phyloP scores from a whole-genome alignment of 2,113 vertebrate species.

The Engraulis encrasicolus region DNA sequence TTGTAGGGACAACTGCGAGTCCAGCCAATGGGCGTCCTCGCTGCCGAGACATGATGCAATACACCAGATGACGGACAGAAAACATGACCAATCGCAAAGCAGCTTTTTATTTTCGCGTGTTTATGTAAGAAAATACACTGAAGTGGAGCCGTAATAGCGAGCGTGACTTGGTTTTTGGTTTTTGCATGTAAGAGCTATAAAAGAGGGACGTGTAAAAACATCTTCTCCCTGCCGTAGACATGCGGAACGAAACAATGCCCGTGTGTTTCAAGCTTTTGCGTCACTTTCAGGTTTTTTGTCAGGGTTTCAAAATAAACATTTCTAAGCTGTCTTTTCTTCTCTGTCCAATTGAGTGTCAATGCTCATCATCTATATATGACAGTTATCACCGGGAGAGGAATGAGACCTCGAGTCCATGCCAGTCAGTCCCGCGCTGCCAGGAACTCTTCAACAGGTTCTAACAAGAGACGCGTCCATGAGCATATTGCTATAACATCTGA shows the following conservation, averaged over 20 bases:
- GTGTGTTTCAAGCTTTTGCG: neutral
- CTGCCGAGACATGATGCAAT: conserved; percentile 65
- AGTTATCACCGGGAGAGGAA: too few species aligned
- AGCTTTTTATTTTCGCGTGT: conserved; percentile 34
- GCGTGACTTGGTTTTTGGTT: neutral
- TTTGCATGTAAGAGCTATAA: neutral
- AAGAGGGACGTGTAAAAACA: neutral
- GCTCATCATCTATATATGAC: too few species aligned
- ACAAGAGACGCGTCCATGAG: too few species aligned
- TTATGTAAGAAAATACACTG: conserved; percentile 60
- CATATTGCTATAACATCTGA: too few species aligned
- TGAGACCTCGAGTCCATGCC: too few species aligned
- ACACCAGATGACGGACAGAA: conserved; percentile 45
- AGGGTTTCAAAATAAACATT: too few species aligned
- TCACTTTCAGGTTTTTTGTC: neutral
- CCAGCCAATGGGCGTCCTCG: conserved; percentile 64
- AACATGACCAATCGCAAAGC: conserved; percentile 43
- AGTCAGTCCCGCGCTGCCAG: too few species aligned
- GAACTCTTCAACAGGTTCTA: too few species aligned
- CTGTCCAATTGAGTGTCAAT: too few species aligned
- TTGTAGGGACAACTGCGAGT: conserved; percentile 69
- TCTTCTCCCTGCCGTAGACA: neutral
- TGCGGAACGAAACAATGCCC: neutral
- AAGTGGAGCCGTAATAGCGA: conserved; percentile 50
- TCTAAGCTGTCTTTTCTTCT: too few species aligned